These are phyloP conservation scores for Megatriorchis doriae DNA, from an alignment of 2,113 vertebrate genomes.

Conservation along the genomic window DNA sequence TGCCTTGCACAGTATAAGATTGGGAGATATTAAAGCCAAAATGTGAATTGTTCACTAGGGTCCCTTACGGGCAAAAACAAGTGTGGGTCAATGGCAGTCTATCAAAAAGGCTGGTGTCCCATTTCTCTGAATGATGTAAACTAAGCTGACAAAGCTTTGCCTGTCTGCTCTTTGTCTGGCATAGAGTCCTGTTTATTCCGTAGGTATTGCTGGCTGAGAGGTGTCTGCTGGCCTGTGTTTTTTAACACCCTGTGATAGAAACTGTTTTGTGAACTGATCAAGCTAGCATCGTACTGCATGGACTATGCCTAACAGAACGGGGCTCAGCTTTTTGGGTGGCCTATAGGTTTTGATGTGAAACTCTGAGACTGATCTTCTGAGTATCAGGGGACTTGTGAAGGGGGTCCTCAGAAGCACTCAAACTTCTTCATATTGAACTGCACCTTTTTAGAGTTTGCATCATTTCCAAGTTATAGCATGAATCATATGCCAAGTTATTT, in stretches of 20 bases:
- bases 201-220: background rate
- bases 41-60: background rate
- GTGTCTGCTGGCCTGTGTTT: background rate
- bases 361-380: background rate
- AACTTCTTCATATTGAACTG: background rate
- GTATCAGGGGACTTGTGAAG: background rate
- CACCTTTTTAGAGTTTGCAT: background rate
- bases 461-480: background rate
- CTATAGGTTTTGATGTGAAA: background rate
- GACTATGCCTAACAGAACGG: background rate
- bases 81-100: background rate
- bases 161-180: background rate
- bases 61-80: background rate
- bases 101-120: background rate
- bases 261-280: background rate
- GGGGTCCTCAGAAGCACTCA: background rate
- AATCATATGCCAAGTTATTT: background rate
- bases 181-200: background rate
- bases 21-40: background rate
- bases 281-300: background rate
- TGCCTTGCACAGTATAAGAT: background rate
- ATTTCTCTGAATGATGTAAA: background rate
- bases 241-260: background rate
- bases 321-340: background rate
- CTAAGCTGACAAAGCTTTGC: background rate